Evolutionary conservation across 92 coral and sea anemone species (phyloP), one percentile per base, ranked within the genome.

Genomic region (Isaurus tuberculatus): DNA sequence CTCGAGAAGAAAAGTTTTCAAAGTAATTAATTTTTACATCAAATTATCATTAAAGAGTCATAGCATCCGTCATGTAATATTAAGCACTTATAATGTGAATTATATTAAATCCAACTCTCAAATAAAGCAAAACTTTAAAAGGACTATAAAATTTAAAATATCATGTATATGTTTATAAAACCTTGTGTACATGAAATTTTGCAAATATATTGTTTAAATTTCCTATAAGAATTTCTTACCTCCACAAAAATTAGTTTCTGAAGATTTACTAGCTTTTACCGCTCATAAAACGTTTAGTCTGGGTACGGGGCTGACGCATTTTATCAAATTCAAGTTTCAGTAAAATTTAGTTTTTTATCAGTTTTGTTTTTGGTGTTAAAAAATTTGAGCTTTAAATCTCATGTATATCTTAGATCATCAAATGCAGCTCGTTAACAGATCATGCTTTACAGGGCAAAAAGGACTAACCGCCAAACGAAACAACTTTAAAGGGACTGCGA

Each of bases 81-180:
- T 31, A 49, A 11, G 46, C 7, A 74, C 20, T n/a, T 44, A 3
- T 25, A 63, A 63, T 11, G 13, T 10, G 79, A 48, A 81, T 67
- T 46, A 70, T 36, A 43, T 67, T 51, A 60, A 30, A 32, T 70
- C 32, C 25, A 84, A 72, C 55, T 63, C 36, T 65, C 51, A 58
- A 70, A 10, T 75, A 67, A 68, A 51, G 31, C 43, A 68, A 27
- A 68, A 69, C 61, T 81, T 42, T 48, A 34, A 16, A 87, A 46
- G 34, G 36, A 75, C 68, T 49, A 81, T 87, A 87, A 87, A 86
- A 77, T 31, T 55, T 63, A 22, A 74, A 28, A 74, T 74, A 73
- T 77, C 33, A 27, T 42, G 44, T 44, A 72, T 72, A 72, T 72
- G 26, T 72, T 42, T 49, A 74, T 3, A 43, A 58, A 36, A 77